These are phyloP conservation scores for Halcyon badia DNA, from an alignment of 2,797 vertebrate genomes.

Conservation along the genomic window DNA sequence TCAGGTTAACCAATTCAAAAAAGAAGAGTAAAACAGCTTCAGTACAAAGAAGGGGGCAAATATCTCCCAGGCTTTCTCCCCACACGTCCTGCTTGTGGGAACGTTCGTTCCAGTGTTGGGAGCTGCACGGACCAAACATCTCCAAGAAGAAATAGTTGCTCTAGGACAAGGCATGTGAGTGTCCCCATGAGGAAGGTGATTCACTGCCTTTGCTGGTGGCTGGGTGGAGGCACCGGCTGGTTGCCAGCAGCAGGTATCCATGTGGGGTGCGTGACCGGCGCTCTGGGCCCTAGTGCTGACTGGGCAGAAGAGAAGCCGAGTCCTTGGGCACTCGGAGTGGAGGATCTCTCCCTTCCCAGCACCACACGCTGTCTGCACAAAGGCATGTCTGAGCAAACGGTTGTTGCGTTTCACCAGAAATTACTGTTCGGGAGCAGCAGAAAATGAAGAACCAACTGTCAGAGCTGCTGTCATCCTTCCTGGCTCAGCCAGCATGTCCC, in stretches of 20 bases:
- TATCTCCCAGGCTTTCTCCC: neutral
- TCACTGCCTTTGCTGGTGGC: neutral
- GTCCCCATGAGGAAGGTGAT: neutral
- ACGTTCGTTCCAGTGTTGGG: too few species aligned
- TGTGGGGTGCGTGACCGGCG: fast-evolving
- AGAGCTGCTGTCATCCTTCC: neutral
- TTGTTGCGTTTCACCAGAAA: neutral
- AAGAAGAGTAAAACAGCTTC: neutral
- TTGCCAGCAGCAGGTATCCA: fast-evolving
- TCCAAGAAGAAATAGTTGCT: neutral
- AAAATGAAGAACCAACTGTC: neutral
- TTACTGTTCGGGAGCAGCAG: neutral
- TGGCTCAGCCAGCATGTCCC: fast-evolving
- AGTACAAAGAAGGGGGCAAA: neutral
- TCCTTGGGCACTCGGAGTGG: neutral
- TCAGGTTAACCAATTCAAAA: neutral
- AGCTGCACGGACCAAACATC: neutral
- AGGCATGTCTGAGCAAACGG: neutral
- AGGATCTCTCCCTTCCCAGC: neutral
- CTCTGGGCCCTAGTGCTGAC: neutral
- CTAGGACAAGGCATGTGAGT: neutral
- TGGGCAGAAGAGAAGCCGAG: neutral
- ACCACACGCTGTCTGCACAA: neutral
- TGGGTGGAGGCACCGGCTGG: neutral
- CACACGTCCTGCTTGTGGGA: neutral